Evolutionary conservation across 2,888 invertebrate species (phyloP).

Genomic region (Syritta pipiens): DNA sequence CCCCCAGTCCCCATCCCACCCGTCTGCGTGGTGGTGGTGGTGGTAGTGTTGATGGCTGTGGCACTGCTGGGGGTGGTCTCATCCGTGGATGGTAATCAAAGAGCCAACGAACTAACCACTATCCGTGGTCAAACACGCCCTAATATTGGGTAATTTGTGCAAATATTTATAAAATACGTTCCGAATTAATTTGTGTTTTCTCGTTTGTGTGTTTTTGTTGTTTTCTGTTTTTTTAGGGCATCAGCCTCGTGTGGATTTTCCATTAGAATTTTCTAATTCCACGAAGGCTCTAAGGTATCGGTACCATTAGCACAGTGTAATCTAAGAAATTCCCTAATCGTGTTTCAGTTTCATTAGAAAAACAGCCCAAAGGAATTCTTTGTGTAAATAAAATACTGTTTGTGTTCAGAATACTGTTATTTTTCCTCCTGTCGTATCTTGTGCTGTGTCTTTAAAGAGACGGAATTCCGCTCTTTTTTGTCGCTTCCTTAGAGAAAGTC

Average conservation of each 20-base stretch:
- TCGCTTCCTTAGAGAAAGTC: not conserved
- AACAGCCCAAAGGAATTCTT: conserved; percentile 48
- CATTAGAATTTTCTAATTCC: conserved; percentile 42
- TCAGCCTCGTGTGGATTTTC: conserved; percentile 22
- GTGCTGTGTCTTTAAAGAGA: not conserved
- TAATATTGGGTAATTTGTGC: conserved; percentile 28
- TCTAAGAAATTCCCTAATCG: conserved; percentile 56
- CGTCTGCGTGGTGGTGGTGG: too few relatives aligned
- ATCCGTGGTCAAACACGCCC: conserved; percentile 11
- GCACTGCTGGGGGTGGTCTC: too few relatives aligned
- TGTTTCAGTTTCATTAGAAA: conserved; percentile 57
- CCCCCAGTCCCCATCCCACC: not conserved
- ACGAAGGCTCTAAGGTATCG: conserved; percentile 36
- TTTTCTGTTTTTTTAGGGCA: conserved; percentile 12
- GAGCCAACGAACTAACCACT: conserved; percentile 4
- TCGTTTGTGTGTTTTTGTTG: conserved; percentile 1
- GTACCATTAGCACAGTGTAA: conserved; percentile 47
- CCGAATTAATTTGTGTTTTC: conserved; percentile 29
- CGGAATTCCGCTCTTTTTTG: not conserved
- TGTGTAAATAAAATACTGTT: conserved; percentile 35
- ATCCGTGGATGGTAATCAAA: conserved; percentile 12
- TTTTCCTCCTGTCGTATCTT: not conserved
- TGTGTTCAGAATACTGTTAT: conserved; percentile 13
- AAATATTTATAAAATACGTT: conserved; percentile 44
- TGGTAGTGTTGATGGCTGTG: too few relatives aligned